These are phyloP conservation scores for Anarsia innoxiella DNA, from an alignment of 2,888 invertebrate genomes.

Conservation along the genomic window DNA sequence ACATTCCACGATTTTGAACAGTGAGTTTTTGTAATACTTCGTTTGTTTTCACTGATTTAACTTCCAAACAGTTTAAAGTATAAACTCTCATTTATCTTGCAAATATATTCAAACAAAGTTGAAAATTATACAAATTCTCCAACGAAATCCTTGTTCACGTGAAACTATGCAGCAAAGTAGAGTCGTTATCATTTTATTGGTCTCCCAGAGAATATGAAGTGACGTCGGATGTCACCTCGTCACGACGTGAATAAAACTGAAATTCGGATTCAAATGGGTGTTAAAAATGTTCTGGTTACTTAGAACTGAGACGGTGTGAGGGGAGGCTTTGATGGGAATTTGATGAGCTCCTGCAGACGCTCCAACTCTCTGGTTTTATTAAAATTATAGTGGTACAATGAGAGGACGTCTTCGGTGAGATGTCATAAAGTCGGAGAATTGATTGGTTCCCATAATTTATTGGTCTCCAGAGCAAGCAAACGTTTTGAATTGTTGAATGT, in stretches of 20 bases:
- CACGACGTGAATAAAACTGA: conserved; percentile 41
- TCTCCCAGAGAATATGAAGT: conserved; percentile 38
- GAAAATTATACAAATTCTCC: conserved; percentile 22
- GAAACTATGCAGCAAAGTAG: conserved; percentile 30
- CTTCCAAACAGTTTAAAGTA: too few relatives aligned
- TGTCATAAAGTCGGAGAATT: conserved; percentile 48
- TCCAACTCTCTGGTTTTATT: conserved; percentile 31
- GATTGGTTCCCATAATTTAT: conserved; percentile 33
- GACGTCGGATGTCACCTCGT: conserved; percentile 36
- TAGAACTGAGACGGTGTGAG: conserved; percentile 34
- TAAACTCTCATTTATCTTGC: neutral
- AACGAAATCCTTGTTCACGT: conserved; percentile 24
- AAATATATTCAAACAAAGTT: conserved; percentile 8
- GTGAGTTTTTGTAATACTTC: too few relatives aligned
- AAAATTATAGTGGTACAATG: conserved; percentile 43
- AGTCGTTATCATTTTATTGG: conserved; percentile 47
- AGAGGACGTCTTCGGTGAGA: conserved; percentile 31
- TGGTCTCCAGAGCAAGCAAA: conserved; percentile 27
- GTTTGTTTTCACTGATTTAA: too few relatives aligned
- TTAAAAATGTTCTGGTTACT: conserved; percentile 46
- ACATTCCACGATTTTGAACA: conserved; percentile 26
- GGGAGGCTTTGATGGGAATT: conserved; percentile 55
- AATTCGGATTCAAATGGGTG: conserved; percentile 58
- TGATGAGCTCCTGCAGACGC: conserved; percentile 50
- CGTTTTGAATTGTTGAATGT: conserved; percentile 23